Percentiles rank a stretch among this genome's conserved stretches.
phyloP scores from a whole-genome alignment of 2,888 invertebrate species.

The Epistrophe eligans region DNA sequence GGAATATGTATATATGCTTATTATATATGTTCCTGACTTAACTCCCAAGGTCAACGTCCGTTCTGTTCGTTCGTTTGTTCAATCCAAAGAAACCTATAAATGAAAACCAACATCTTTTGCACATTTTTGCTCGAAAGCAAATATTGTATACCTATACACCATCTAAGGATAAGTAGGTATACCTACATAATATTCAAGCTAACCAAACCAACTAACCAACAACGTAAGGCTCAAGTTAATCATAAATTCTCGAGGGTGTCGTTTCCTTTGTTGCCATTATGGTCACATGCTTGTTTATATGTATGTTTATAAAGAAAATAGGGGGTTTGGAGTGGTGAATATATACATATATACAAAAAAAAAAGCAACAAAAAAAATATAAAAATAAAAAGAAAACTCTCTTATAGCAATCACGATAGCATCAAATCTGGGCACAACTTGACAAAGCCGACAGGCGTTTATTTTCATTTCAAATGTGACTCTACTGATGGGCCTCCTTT shows the following conservation, averaged over 20 bases:
- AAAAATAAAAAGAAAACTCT: constrained; percentile 44
- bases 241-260: constrained; percentile 69
- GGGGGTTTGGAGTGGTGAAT: no score
- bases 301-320: constrained; percentile 8
- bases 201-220: constrained; percentile 16
- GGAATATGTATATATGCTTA: constrained; percentile 16
- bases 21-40: constrained; percentile 17
- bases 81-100: constrained; percentile 31
- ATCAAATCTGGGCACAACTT: constrained; percentile 65
- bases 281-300: constrained; percentile 64
- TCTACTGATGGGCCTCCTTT: not conserved
- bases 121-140: constrained; percentile 43
- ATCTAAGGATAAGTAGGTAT: not conserved
- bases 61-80: constrained; percentile 39
- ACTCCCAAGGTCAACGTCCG: constrained; percentile 63
- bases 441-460: constrained; percentile 74
- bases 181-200: not conserved
- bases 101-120: constrained; percentile 37
- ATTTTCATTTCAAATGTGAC: constrained; percentile 69
- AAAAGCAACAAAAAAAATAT: constrained; percentile 16
- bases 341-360: not conserved
- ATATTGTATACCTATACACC: constrained; percentile 40
- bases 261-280: constrained; percentile 66
- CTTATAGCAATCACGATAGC: constrained; percentile 61
- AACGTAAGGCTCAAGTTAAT: constrained; percentile 62